These are phyloP conservation scores for Sarcophaga variegata DNA, from an alignment of 2,888 invertebrate genomes.

Conservation along the genomic window DNA sequence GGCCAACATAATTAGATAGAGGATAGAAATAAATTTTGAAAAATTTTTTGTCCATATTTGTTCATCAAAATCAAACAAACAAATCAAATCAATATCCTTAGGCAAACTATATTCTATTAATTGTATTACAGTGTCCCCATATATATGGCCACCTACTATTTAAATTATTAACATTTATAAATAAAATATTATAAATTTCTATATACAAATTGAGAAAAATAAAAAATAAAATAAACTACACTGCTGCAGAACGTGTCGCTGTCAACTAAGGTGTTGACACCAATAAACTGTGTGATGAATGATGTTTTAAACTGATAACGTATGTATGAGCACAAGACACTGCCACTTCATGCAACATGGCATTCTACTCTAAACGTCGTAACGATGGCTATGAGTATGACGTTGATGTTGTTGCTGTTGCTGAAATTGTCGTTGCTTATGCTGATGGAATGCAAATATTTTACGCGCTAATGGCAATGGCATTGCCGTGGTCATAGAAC, in stretches of 20 bases:
- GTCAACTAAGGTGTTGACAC: constrained; percentile 37
- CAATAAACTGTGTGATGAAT: constrained; percentile 46
- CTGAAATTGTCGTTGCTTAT: constrained; percentile 17
- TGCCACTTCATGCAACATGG: neutral
- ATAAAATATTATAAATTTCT: neutral
- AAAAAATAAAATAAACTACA: neutral
- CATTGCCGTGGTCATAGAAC: constrained; percentile 36
- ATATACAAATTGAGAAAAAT: neutral
- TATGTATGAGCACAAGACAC: neutral
- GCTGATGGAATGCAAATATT: constrained; percentile 45
- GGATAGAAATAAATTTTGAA: no score
- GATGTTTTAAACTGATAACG: constrained; percentile 11
- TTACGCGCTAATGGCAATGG: constrained; percentile 66
- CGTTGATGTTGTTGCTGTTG: constrained; percentile 49
- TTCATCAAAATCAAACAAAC: no score
- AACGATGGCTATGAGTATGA: constrained; percentile 61
- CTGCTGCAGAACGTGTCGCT: neutral
- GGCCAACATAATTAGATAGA: no score
- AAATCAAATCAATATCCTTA: neutral
- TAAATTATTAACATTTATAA: neutral
- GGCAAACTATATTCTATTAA: neutral
- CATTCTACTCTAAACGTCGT: constrained; percentile 20
- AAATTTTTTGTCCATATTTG: no score
- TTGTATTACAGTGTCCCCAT: neutral
- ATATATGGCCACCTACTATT: neutral